A percentile compares a stretch with the other conserved stretches of the same genome.
Conservation (phyloP, 2,113 vertebrate genomes). For the Gavialis gangeticus region DNA sequence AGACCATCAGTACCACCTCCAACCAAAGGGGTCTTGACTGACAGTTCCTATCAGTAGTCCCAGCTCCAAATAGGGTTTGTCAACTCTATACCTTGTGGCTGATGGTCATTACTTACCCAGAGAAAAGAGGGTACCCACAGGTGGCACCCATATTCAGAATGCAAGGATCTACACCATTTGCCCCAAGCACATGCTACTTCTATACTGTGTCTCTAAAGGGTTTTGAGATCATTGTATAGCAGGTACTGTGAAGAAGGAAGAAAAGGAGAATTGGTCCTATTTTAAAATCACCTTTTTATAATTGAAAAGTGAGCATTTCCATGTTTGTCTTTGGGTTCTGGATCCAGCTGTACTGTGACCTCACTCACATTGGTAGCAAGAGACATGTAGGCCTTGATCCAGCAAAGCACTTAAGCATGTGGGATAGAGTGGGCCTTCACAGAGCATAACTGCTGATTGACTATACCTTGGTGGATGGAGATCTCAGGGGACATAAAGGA, state of each 20-base stretch:
- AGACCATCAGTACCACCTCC: too few relatives aligned
- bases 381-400: neutral
- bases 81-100: too few relatives aligned
- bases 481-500: neutral
- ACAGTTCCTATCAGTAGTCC: too few relatives aligned
- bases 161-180: too few relatives aligned
- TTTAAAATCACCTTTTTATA: neutral
- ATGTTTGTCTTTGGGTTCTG: neutral
- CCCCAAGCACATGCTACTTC: too few relatives aligned
- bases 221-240: neutral
- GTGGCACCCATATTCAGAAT: too few relatives aligned
- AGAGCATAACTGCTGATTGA: neutral
- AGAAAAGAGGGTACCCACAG: too few relatives aligned
- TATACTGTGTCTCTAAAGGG: neutral
- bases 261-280: neutral
- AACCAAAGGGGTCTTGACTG: too few relatives aligned
- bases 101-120: too few relatives aligned
- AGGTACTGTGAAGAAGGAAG: neutral
- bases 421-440: neutral
- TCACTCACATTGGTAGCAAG: neutral
- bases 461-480: neutral
- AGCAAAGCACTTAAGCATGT: fast-evolving
- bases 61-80: too few relatives aligned
- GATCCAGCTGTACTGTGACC: neutral
- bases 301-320: neutral